A percentile compares a stretch with the other conserved stretches of the same genome.
Evolutionary conservation across 2,888 invertebrate species (phyloP).

Genomic region (Tachina fera): DNA sequence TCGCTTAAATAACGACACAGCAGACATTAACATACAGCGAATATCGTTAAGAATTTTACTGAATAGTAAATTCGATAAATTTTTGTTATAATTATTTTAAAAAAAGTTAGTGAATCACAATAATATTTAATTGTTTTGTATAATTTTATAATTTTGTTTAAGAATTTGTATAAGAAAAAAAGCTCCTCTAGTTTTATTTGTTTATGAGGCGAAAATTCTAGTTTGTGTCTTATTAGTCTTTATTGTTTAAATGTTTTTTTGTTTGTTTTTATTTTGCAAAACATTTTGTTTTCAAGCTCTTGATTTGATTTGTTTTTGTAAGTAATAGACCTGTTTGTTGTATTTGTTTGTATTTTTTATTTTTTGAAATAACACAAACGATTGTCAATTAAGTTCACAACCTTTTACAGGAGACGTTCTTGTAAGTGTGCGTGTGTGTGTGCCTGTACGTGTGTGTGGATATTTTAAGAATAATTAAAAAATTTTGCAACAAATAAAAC

Average conservation of each 20-base stretch:
- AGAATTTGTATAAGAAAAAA: neutral
- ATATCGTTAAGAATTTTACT: no score
- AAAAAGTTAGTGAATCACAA: no score
- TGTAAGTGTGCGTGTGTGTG: slow-evolving; percentile 16
- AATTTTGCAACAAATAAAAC: slow-evolving; percentile 25
- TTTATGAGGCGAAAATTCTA: slow-evolving; percentile 15
- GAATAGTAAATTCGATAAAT: no score
- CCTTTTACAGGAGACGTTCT: slow-evolving; percentile 68
- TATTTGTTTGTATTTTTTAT: slow-evolving; percentile 54
- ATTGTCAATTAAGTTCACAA: slow-evolving; percentile 71
- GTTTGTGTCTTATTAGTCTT: slow-evolving; percentile 9
- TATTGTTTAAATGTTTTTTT: slow-evolving; percentile 12
- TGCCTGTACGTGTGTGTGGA: neutral
- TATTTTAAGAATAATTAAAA: slow-evolving; percentile 17
- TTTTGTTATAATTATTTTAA: no score
- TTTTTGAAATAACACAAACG: slow-evolving; percentile 59
- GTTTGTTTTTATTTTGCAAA: slow-evolving; percentile 54
- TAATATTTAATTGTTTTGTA: no score
- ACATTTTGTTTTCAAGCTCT: slow-evolving; percentile 69
- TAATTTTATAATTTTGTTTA: no score
- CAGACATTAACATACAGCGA: no score
- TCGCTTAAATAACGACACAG: no score
- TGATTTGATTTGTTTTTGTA: slow-evolving; percentile 50
- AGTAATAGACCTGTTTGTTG: slow-evolving; percentile 65
- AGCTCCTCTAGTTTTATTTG: slow-evolving; percentile 34